Evolutionary conservation across 2,113 vertebrate species (phyloP), one percentile per base, ranked within the genome.

Genomic region (Tragelaphus scriptus): DNA sequence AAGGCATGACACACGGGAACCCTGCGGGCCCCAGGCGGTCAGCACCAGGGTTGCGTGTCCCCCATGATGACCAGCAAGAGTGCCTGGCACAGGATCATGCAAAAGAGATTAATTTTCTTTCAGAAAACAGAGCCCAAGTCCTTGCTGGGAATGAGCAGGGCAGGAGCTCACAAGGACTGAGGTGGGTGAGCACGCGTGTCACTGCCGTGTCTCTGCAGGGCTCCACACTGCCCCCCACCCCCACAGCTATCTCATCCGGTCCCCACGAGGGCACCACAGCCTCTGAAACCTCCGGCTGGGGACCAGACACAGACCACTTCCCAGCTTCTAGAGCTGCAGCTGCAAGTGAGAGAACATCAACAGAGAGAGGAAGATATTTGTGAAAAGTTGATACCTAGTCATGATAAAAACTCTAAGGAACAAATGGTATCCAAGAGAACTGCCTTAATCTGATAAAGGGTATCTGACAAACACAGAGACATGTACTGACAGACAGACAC

Each of bases 241-340:
- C 61, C 23, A 17, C 10, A 59, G 23, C 30, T 9, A 1, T 28
- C 87, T 32, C 16, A 17, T 7, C n/a, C 0, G 0, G 17, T 9
- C 71, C 55, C 14, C 26, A 9, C 2, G 1, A 47, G 68, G 53
- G 40, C 61, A 49, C 23, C 16, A 5, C 32, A 71, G 7, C 55
- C 40, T 59, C 53, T 53, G 68, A n/a, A 89, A 32, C 59, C 56
- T 61, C 30, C 47, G 8, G 26, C 51, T 55, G 4, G 17, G 86
- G 65, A 55, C 30, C 44, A 91, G 85, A 32, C 47, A 17, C 32
- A 40, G 77, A 16, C 14, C 59, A 77, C 7, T 6, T 82, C 16
- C 40, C 23, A 15, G 55, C 7, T 53, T 82, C 63, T 14, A 93
- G 49, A 75, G 56, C 16, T 59, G 44, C 13, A 88, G 36, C 47